These are phyloP conservation scores for Cyanoramphus novaezelandiae DNA, from an alignment of 2,113 vertebrate genomes.

Conservation along the genomic window DNA sequence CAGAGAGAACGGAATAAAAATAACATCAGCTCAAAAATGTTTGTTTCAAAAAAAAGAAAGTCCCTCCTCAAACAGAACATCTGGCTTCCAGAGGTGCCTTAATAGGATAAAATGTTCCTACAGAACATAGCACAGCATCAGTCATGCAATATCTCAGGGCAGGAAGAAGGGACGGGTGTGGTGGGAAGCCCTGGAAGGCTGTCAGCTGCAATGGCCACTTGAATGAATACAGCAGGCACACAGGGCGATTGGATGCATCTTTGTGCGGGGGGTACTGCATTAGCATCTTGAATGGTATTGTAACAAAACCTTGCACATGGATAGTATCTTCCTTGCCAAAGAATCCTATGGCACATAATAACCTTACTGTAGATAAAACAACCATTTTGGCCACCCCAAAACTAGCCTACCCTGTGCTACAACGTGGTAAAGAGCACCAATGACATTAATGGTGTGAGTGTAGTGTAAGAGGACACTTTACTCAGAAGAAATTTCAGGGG, in stretches of 20 bases:
- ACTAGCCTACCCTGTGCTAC: not conserved
- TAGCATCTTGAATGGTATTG: not conserved
- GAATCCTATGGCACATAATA: accelerated
- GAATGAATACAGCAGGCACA: not conserved
- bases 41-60: not conserved
- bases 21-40: slow-evolving; percentile 4
- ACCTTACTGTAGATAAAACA: not conserved
- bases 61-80: not conserved
- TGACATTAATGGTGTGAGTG: accelerated
- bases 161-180: not conserved
- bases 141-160: not conserved
- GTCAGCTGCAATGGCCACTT: not conserved
- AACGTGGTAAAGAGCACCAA: not conserved
- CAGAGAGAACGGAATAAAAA: slow-evolving; percentile 35
- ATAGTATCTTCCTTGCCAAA: not conserved
- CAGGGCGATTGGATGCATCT: not conserved
- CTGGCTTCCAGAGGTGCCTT: not conserved
- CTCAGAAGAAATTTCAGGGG: not conserved
- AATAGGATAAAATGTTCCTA: slow-evolving; percentile 6
- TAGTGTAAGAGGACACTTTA: not conserved
- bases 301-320: not conserved
- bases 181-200: not conserved
- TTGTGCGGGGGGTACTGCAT: not conserved
- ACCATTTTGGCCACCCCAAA: not conserved
- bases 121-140: not conserved